phyloP scores from a whole-genome alignment of 2,797 vertebrate genomes.

The Mallotus villosus region DNA sequence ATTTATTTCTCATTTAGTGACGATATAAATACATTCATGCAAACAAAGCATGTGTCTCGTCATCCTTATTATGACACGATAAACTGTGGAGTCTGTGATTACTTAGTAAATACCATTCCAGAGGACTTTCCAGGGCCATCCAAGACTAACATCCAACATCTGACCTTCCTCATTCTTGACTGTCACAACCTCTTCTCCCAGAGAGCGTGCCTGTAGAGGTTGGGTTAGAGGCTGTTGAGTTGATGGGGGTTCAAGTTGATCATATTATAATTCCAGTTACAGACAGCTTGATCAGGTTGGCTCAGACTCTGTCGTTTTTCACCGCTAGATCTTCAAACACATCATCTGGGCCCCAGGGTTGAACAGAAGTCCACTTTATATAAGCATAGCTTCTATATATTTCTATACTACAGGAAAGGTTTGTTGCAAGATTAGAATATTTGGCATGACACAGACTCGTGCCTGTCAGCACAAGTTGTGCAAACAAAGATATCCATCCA shows the following conservation, averaged over 20 bases:
- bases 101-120: conserved; percentile 34
- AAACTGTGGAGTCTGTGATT: conserved; percentile 39
- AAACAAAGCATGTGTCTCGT: conserved; percentile 39
- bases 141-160: conserved; percentile 38
- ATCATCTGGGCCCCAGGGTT: too few relatives aligned
- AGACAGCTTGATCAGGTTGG: too few relatives aligned
- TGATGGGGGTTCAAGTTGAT: too few relatives aligned
- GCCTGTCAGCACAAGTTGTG: conserved; percentile 21
- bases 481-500: conserved; percentile 9
- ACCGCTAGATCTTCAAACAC: too few relatives aligned
- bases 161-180: conserved; percentile 23
- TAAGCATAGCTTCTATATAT: too few relatives aligned
- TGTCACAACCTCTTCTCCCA: background rate
- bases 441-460: conserved; percentile 10
- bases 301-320: too few relatives aligned
- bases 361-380: too few relatives aligned
- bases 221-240: too few relatives aligned
- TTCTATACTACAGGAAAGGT: background rate
- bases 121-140: conserved; percentile 45
- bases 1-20: too few relatives aligned
- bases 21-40: conserved; percentile 14
- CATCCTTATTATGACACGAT: conserved; percentile 44
- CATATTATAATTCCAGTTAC: too few relatives aligned
- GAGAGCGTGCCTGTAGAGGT: background rate
- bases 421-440: background rate